Base-by-base conservation (phyloP, 1,140 invertebrate species). In the Streblospio benedicti region DNA sequence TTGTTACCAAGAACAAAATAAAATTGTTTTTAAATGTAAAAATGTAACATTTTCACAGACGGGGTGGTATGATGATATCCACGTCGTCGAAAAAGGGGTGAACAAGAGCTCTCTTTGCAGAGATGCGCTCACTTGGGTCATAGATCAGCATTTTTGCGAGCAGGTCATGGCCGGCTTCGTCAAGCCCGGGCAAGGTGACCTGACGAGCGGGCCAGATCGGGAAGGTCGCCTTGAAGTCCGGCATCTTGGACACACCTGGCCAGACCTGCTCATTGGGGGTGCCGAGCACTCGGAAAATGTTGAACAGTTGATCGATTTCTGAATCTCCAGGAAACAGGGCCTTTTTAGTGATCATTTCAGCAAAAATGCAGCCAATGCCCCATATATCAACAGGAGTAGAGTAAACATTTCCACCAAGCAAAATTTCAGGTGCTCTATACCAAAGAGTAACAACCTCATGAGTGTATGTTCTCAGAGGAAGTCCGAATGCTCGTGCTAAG, bases 381-480 rank as follows among this genome's bases (percentile, higher is more conserved):
- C 94, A 98, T 4, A 97, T 83, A 79, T 98, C 76, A 28, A 77
- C 73, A 12, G 90, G 84, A 5, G 88, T 89, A 5, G 88, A 87
- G 73, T 97, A 97, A 65, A 87, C 85, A 75, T 91, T 90, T 25
- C 87, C 85, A 20, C 93, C 93, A 4, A 98, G 79, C 45, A 98
- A 79, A 67, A 98, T 89, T 80, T 98, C 94, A 2, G 94, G 94
- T 4, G 94, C 89, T 67, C 93, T 81, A 79, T 98, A 97, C 93
- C 93, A 97, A 45, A 98, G 81, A 4, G 94, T 97, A 0, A 97
- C 87, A 6, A 84, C 91, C 83, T 99, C 96, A 77, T 99, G 96
- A 2, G 97, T 99, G 72, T 97, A 99, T 43, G 92, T 88, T 62
- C 95, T 80, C 2, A 97, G 87, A 6, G 97, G 96, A 27, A 81